Evolutionary conservation across 2,888 invertebrate species (phyloP).

Genomic region (Oegoconia quadripuncta): DNA sequence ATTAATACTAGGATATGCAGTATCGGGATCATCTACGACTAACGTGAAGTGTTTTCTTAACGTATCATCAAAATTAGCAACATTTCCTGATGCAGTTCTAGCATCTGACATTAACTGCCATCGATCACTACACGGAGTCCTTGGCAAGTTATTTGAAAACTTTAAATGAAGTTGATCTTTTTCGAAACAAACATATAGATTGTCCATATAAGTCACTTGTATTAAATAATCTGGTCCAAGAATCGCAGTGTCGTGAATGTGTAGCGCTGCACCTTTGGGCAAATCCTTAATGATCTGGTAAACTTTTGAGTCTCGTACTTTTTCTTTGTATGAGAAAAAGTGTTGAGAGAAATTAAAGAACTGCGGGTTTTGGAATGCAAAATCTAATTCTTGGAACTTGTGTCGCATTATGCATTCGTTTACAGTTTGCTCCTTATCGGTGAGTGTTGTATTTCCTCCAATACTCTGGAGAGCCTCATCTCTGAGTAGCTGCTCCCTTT

Average conservation of each 20-base stretch:
- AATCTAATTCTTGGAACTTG: constrained; percentile 76
- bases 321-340: constrained; percentile 79
- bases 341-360: constrained; percentile 82
- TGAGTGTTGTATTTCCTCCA: constrained; percentile 75
- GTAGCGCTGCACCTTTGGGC: constrained; percentile 87
- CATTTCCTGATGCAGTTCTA: constrained; percentile 51
- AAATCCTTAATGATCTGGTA: constrained; percentile 82
- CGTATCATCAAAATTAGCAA: constrained; percentile 66
- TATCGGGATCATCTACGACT: constrained; percentile 62
- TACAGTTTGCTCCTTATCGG: constrained; percentile 64
- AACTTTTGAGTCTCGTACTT: constrained; percentile 81
- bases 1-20: constrained; percentile 16
- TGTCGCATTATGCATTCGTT: constrained; percentile 79
- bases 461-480: constrained; percentile 64
- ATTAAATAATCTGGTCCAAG: constrained; percentile 81
- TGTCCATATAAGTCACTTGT: constrained; percentile 80
- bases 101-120: constrained; percentile 74
- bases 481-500: constrained; percentile 62
- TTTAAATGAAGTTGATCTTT: constrained; percentile 28
- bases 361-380: constrained; percentile 71
- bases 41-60: constrained; percentile 77
- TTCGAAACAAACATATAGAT: constrained; percentile 76
- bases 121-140: constrained; percentile 28
- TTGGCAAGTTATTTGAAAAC: constrained; percentile 45
- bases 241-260: constrained; percentile 83